Evolutionary conservation across 1,140 invertebrate species (phyloP).

Genomic region (Rhopalosiphum padi): DNA sequence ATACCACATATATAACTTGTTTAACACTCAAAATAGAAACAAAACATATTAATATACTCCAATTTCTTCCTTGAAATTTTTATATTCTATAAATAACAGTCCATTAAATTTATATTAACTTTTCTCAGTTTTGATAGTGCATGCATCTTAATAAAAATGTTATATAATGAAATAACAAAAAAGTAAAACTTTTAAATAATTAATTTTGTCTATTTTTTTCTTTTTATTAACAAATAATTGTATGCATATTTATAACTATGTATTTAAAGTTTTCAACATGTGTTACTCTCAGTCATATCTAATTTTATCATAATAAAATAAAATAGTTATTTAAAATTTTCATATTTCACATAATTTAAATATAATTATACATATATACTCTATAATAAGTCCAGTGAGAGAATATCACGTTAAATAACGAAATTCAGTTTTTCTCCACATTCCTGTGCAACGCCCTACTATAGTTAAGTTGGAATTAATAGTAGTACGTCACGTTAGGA

Average conservation of each 20-base stretch:
- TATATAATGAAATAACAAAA: not conserved
- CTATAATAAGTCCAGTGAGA: too few relatives aligned
- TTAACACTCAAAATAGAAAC: too few relatives aligned
- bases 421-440: too few relatives aligned
- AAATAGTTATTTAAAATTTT: not conserved
- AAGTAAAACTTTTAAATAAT: not conserved
- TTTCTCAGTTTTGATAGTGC: not conserved
- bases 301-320: not conserved
- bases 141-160: not conserved
- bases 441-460: too few relatives aligned
- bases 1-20: too few relatives aligned
- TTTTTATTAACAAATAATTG: not conserved
- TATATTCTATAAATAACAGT: not conserved
- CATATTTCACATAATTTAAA: too few relatives aligned
- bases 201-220: too few relatives aligned
- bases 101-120: not conserved
- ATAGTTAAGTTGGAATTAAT: too few relatives aligned
- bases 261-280: not conserved
- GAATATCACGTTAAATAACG: too few relatives aligned
- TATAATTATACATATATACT: too few relatives aligned
- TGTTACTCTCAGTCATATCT: not conserved
- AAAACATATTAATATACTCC: too few relatives aligned
- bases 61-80: not conserved
- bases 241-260: not conserved
- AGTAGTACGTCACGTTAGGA: too few relatives aligned